A percentile compares a stretch with the other conserved stretches of the same genome.
Conservation (phyloP, 2,888 invertebrate species). For the Tetramorium bicarinatum region DNA sequence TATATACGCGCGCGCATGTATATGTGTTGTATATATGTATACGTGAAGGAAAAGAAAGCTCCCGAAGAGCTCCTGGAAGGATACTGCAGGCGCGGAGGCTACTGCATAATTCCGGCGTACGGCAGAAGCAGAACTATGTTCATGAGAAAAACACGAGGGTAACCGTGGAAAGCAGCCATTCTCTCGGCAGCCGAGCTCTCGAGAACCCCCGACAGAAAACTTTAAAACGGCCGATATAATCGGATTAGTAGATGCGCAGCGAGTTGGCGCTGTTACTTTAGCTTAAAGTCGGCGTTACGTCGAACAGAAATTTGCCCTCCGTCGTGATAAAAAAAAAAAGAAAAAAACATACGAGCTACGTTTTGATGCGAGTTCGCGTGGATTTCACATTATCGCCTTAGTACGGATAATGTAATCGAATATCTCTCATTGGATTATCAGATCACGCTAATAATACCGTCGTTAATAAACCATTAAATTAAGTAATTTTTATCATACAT, state of each 20-base stretch:
- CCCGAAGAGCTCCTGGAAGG: slow-evolving; percentile 16
- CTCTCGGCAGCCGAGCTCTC: slow-evolving; percentile 32
- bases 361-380: not conserved
- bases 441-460: not conserved
- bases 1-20: not conserved
- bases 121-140: slow-evolving; percentile 69
- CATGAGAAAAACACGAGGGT: slow-evolving; percentile 73
- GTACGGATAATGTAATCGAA: not conserved
- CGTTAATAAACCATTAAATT: not conserved
- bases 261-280: slow-evolving; percentile 49
- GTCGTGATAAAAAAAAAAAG: not conserved
- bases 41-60: slow-evolving; percentile 5
- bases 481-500: not conserved
- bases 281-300: slow-evolving; percentile 37
- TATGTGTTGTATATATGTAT: not conserved
- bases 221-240: slow-evolving; percentile 72
- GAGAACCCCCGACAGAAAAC: slow-evolving; percentile 59
- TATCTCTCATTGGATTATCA: not conserved
- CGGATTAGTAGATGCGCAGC: slow-evolving; percentile 67
- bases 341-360: not conserved
- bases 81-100: slow-evolving; percentile 44
- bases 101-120: slow-evolving; percentile 61
- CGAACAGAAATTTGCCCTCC: slow-evolving; percentile 39
- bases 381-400: not conserved
- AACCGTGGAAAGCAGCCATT: slow-evolving; percentile 53